A percentile compares a stretch with the other conserved stretches of the same genome.
These are phyloP conservation scores for Glaucopsyche alexis DNA, from an alignment of 2,888 invertebrate genomes.

Conservation along the genomic window DNA sequence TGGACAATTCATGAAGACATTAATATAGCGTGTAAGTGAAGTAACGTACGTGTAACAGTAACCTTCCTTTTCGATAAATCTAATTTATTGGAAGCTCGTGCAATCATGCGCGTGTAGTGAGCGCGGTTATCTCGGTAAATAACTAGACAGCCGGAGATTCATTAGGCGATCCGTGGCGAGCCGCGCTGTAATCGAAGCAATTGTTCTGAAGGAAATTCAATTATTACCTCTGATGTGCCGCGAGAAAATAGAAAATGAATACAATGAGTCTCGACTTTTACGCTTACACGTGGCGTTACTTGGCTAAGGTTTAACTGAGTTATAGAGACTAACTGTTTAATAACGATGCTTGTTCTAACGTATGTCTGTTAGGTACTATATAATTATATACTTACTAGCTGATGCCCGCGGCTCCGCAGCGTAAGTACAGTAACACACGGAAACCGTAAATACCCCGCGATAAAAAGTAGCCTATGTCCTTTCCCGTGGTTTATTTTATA, in stretches of 20 bases:
- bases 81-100: conserved; percentile 76
- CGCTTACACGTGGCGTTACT: background rate
- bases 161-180: conserved; percentile 75
- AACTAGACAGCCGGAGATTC: conserved; percentile 77
- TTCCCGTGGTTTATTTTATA: too few relatives aligned
- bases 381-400: too few relatives aligned
- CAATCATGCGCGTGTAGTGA: conserved; percentile 75
- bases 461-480: too few relatives aligned
- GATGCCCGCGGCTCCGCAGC: too few relatives aligned
- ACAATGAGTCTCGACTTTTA: conserved; percentile 51
- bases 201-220: conserved; percentile 78
- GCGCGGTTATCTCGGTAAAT: conserved; percentile 77
- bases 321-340: background rate
- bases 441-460: too few relatives aligned
- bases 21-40: conserved; percentile 35
- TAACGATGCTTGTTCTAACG: background rate
- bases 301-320: background rate
- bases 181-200: conserved; percentile 75
- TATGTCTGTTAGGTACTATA: too few relatives aligned
- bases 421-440: too few relatives aligned
- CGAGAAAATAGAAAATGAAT: conserved; percentile 49
- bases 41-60: conserved; percentile 43
- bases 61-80: conserved; percentile 57
- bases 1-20: conserved; percentile 27
- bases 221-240: conserved; percentile 63